Conservation (phyloP, 2,888 invertebrate genomes). For the Tuta absoluta region DNA sequence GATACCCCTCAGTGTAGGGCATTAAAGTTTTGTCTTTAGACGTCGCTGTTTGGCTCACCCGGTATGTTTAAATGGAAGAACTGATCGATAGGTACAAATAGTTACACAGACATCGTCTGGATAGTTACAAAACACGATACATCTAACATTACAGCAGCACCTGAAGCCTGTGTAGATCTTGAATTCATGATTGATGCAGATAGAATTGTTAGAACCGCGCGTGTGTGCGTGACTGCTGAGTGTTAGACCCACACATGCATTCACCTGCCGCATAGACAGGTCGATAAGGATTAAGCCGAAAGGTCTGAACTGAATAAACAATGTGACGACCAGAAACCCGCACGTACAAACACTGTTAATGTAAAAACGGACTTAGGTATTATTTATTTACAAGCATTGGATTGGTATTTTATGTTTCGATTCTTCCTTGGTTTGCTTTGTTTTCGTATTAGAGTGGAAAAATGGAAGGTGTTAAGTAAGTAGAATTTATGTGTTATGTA, state of each 20-base stretch:
- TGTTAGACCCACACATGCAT: background rate
- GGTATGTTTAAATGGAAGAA: too few species aligned
- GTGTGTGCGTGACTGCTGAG: background rate
- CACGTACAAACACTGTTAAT: conserved; percentile 54
- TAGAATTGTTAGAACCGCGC: conserved; percentile 5
- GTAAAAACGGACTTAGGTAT: conserved; percentile 54
- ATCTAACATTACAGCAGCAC: background rate
- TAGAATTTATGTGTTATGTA: conserved; percentile 7
- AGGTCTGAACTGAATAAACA: conserved; percentile 70
- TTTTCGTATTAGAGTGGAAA: conserved; percentile 10
- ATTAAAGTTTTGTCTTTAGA: too few species aligned
- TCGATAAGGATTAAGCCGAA: conserved; percentile 68
- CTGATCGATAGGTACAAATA: too few species aligned
- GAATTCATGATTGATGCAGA: conserved; percentile 9
- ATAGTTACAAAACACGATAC: conserved; percentile 1
- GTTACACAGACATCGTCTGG: background rate
- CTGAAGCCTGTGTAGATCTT: background rate
- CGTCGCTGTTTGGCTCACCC: too few species aligned
- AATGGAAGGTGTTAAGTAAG: conserved; percentile 12
- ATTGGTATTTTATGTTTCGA: conserved; percentile 20
- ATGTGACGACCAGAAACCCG: conserved; percentile 55
- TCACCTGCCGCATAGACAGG: conserved; percentile 46
- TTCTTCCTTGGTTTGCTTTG: conserved; percentile 6
- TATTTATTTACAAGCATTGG: conserved; percentile 44
- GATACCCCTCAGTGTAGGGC: background rate